Evolutionary conservation across 2,113 vertebrate genomes (phyloP), one percentile per base, ranked within the genome.

Genomic region (Syrmaticus mikado): DNA sequence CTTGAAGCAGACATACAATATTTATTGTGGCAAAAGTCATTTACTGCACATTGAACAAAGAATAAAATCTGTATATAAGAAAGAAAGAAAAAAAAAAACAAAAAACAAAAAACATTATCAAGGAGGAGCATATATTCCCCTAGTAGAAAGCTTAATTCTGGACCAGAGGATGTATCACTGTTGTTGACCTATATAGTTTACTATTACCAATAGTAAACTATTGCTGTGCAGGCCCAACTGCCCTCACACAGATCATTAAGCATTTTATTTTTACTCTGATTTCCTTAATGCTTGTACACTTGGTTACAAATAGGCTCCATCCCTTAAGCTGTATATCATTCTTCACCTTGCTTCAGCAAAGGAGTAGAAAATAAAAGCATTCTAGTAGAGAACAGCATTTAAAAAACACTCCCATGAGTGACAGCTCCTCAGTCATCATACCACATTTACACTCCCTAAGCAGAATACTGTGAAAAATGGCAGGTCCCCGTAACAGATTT

Each of bases 181-280:
- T 80, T 79, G 16, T 85, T 92, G 78, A 94, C 82, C 50, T 61
- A 74, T 76, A 38, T 38, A 38, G 38, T 38, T 38, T 38, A 38
- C 38, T 38, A 38, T 38, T 38, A 38, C 38, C 10, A 38, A 38
- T 89, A 90, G 82, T 15, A 82, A 90, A 65, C 68, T 92, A 41
- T 32, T 79, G 8, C 12, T 71, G 22, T 70, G 73, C 12, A 86
- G 55, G 22, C 34, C 50, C 62, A 80, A 61, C 38, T 89, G 58
- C 46, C 92, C 52, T 53, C 82, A 83, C 16, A 86, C 27, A 94
- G 13, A 46, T 90, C 14, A 85, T 64, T 60, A 89, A 82, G 62
- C 77, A 8, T 38, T 95, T 84, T 93, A 67, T 85, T 65, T 75
- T 61, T 45, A 75, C 88, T 94, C 89, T 92, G 38, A 92, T 88